Base-by-base conservation (phyloP, 2,888 invertebrate genomes). In the Brenthis hecate region DNA sequence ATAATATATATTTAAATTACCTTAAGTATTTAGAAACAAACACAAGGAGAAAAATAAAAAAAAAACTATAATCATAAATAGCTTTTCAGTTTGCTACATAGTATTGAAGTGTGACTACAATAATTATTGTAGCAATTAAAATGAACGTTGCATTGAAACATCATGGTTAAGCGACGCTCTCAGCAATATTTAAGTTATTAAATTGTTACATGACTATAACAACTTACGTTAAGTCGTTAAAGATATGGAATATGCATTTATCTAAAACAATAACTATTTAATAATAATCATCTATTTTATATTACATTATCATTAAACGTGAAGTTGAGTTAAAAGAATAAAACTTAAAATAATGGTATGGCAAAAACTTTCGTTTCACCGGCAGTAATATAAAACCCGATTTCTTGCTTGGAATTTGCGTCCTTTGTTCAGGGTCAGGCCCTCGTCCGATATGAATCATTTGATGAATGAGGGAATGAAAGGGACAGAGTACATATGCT, bases 71-170 rank as follows among this genome's bases (percentile, higher is more conserved):
- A 8, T 8, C 19, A 0, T 19, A 19, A 8, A 36, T 36, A 36
- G 1, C 6, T 36, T 8, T 36, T 43, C 36, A 43, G 2, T 3
- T 43, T 11, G 1, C 11, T 63, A 69, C 51, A 50, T 74, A 72
- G 73, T 73, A 71, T 69, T 72, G 70, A 60, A 72, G 75, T 73
- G 73, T 55, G 70, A 73, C 73, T 74, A 72, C 68, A 70, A 74
- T 75, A 70, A 74, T 75, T 23, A 23, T 23, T 69, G 65, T 68
- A 60, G 73, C 68, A 71, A 77, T 76, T 76, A 74, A 75, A 75
- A 75, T 74, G 75, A 74, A 76, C 3, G 51, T 32, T 14, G n/a
- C 19, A 48, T 43, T 66, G 54, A 50, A 28, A 4, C 48, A 14
- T 32, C 32, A 53, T 58, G 13, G 23, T 53, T 47, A 13, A n/a